phyloP scores from a whole-genome alignment of 2,797 vertebrate species.

The Mormyrops attenuatus region DNA sequence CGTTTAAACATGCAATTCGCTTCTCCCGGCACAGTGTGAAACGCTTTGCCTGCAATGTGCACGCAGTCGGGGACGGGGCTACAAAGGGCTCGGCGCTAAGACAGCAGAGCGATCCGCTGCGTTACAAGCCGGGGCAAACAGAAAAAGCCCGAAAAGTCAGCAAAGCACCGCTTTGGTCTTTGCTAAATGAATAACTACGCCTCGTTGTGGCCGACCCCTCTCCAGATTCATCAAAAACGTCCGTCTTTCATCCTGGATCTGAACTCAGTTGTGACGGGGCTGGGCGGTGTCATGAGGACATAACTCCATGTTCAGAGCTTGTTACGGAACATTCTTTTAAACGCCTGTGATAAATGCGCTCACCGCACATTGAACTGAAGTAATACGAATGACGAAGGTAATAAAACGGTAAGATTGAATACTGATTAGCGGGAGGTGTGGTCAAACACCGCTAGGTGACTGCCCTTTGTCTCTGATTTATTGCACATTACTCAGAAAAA shows the following conservation, averaged over 20 bases:
- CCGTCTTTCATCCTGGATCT: not conserved
- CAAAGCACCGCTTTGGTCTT: not conserved
- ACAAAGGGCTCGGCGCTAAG: not conserved
- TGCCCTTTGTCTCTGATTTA: slow-evolving; percentile 52
- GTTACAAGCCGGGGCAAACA: not conserved
- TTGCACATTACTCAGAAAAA: slow-evolving; percentile 61
- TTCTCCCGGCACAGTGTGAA: not conserved
- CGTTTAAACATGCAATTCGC: not conserved
- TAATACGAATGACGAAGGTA: not conserved
- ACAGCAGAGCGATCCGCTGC: not conserved
- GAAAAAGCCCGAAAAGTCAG: not conserved
- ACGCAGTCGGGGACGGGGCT: not conserved
- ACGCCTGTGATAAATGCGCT: not conserved
- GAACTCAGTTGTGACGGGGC: not conserved
- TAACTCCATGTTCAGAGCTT: not conserved
- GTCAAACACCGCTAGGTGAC: slow-evolving; percentile 31
- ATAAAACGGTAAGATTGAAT: slow-evolving; percentile 18
- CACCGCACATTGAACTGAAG: not conserved
- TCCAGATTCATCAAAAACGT: not conserved
- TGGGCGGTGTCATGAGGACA: not conserved
- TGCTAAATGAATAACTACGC: too few species aligned
- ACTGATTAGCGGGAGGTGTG: slow-evolving; percentile 33
- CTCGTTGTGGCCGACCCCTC: not conserved
- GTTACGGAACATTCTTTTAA: not conserved
- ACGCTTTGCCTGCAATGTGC: too few species aligned